These are phyloP conservation scores for Todiramphus chloris DNA, from an alignment of 2,113 vertebrate species.

Conservation along the genomic window DNA sequence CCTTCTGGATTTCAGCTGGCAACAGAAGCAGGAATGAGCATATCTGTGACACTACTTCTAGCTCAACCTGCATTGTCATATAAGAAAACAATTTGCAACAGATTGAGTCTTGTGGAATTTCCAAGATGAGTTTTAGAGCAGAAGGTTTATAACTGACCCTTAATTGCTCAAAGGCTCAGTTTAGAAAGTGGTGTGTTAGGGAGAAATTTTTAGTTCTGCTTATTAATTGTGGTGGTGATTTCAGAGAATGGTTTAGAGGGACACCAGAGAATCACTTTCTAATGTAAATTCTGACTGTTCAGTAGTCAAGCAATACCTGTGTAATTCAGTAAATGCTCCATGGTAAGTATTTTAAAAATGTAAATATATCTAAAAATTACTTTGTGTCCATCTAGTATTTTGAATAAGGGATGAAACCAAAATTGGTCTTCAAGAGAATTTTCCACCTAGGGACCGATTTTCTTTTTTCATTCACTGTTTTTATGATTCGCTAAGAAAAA, in stretches of 20 bases:
- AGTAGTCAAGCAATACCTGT: background rate
- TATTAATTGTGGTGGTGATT: rapidly evolving
- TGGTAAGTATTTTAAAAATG: background rate
- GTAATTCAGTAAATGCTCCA: background rate
- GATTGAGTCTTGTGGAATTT: background rate
- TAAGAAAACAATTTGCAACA: background rate
- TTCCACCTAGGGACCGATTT: background rate
- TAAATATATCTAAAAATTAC: background rate
- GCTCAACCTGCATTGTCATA: rapidly evolving
- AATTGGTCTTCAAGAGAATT: background rate
- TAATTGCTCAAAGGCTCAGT: background rate
- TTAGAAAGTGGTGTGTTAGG: background rate
- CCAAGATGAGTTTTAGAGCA: background rate
- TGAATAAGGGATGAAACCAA: background rate
- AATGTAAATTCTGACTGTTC: background rate
- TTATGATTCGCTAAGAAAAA: background rate
- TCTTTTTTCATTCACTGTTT: background rate
- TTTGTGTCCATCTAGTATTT: background rate
- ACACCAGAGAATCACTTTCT: background rate
- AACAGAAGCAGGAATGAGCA: background rate
- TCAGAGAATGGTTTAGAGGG: background rate
- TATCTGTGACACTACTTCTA: background rate
- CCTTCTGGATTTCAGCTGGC: background rate
- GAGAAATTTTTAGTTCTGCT: background rate
- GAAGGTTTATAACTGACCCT: background rate